A percentile compares a stretch with the other conserved stretches of the same genome.
Evolutionary conservation across 1,140 invertebrate species (phyloP).

Genomic region (Andrena cerasifolii): DNA sequence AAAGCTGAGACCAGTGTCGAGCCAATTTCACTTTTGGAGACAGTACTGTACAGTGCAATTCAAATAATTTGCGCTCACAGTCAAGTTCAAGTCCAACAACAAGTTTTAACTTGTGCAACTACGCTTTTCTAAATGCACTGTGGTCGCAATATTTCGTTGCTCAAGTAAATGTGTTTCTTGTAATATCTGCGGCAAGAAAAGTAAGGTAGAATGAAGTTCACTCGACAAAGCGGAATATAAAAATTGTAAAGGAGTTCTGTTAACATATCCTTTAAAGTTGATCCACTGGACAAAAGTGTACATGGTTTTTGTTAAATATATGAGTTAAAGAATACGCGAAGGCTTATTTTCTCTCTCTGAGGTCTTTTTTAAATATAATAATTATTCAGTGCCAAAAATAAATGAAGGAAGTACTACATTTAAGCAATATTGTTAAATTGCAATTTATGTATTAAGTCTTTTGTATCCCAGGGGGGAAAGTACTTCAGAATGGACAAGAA

Average conservation of each 20-base stretch:
- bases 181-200: slow-evolving; percentile 24
- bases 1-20: too few relatives aligned
- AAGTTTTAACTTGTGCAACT: slow-evolving; percentile 36
- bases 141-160: slow-evolving; percentile 55
- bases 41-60: too few relatives aligned
- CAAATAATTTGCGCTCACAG: slow-evolving; percentile 52
- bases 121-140: slow-evolving; percentile 44
- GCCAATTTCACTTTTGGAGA: too few relatives aligned
- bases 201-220: slow-evolving; percentile 17
- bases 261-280: slow-evolving; percentile 65
- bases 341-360: too few relatives aligned
- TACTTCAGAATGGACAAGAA: too few relatives aligned
- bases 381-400: too few relatives aligned
- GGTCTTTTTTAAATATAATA: too few relatives aligned
- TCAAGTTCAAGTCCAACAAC: slow-evolving; percentile 38
- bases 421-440: not conserved
- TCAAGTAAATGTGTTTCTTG: slow-evolving; percentile 39
- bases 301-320: slow-evolving; percentile 68
- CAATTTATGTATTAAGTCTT: not conserved
- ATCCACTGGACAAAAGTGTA: slow-evolving; percentile 51
- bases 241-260: slow-evolving; percentile 65
- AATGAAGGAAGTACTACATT: too few relatives aligned
- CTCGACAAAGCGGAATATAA: slow-evolving; percentile 40
- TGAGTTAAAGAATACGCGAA: slow-evolving; percentile 13
- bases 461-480: not conserved